These are phyloP conservation scores for Brachionus plicatilis DNA, from an alignment of 1,140 invertebrate genomes.

Conservation along the genomic window DNA sequence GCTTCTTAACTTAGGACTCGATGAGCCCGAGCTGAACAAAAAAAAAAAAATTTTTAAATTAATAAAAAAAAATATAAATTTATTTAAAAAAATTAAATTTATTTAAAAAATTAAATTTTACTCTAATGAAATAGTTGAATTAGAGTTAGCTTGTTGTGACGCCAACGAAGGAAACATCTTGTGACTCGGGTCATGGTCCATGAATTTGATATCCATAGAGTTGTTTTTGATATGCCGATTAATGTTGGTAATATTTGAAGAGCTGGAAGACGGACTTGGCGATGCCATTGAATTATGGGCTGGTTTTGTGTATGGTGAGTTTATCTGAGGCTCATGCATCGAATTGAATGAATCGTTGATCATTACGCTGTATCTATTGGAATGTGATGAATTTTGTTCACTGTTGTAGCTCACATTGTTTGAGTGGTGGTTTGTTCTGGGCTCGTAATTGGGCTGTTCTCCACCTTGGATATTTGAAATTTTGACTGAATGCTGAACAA, in stretches of 20 bases:
- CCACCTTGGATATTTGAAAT: background rate
- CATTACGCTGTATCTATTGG: conserved; percentile 23
- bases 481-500: background rate
- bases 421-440: background rate
- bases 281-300: background rate
- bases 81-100: background rate
- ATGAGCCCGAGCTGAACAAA: background rate
- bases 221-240: conserved; percentile 35
- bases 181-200: background rate
- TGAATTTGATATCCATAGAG: conserved; percentile 2
- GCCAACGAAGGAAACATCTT: conserved; percentile 8
- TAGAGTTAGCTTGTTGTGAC: conserved; percentile 11
- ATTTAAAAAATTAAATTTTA: background rate
- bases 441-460: background rate
- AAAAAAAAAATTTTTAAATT: background rate
- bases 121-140: conserved; percentile 5
- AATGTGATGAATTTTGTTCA: background rate
- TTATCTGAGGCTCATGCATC: background rate
- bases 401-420: background rate
- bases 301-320: background rate
- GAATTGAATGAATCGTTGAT: conserved; percentile 16
- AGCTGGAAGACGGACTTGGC: background rate
- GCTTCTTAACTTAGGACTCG: conserved; percentile 29
- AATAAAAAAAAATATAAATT: no score
- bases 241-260: background rate